Evolutionary conservation across 2,888 invertebrate species (phyloP), one percentile per base, ranked within the genome.

Genomic region (Eupithecia tripunctaria): DNA sequence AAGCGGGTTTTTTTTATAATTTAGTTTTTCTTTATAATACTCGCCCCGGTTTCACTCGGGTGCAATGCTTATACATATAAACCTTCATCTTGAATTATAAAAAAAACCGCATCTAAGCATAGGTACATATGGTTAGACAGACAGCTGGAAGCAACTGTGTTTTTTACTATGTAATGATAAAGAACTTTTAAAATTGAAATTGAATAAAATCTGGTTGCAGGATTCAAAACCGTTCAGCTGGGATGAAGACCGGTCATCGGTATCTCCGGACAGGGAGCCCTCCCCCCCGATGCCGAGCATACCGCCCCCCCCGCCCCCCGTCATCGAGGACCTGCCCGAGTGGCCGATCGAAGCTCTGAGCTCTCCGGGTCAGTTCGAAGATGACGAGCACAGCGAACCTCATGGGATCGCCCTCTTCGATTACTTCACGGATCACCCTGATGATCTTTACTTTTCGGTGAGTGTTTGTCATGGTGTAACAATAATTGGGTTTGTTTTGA

Each of bases 231-330:
- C 85, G 0, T 83, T 89, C 56, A 85, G 82, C 73, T 94, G 94
- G 94, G 91, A 91, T 43, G 82, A 85, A 12, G 89, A 89, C 14
- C 84, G 83, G 72, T 88, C 89, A n/a, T 87, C 90, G 0, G 90
- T 89, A 73, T 88, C 89, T 18, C 87, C 90, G 0, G 91, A 90
- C 64, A 84, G 92, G 25, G 95, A 95, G 76, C 87, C 93, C 2
- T 97, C 97, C 29, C 97, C 96, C 0, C 97, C 97, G 0, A 97
- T 97, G 97, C 97, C 97, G 12, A 95, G 95, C 59, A 95, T 96
- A 78, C 97, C 97, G 10, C 97, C 97, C 3, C 97, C 97, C 1
- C 96, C 97, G 62, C 97, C 97, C 4, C 97, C 97, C 1, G 87
- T 92, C 18, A 85, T 88, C 47, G 92, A 82, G 70, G 90, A 90